Base-by-base conservation (phyloP, 2,113 vertebrate genomes). In the Scartelaos histophorus region DNA sequence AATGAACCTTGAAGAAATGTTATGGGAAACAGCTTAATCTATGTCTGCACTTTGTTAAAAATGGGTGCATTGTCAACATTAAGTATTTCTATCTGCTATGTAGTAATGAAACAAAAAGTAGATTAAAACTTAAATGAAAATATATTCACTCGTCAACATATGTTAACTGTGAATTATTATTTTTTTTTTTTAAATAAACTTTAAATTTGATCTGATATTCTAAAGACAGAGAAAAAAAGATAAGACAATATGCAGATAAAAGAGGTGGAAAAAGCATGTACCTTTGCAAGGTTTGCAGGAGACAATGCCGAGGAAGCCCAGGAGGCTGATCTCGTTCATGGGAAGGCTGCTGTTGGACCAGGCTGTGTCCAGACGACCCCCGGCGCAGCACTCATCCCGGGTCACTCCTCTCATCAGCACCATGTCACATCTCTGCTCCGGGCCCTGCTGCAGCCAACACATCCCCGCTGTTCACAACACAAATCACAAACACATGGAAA, bases 201-300 rank as follows among this genome's bases (percentile, higher is more conserved):
- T 5, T 38, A 38, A 38, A 38, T 38, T 38, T 9, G 5, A 38
- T 9, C 35, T 38, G 9, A 5, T 38, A 38, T 38, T 4, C 35
- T 24, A 57, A 24, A 22, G 12, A 24, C 13, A 22, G 13, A 58
- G 12, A 10, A 24, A 58, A 58, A 22, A 58, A 13, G 34, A 49
- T 53, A 24, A 3, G 13, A 16, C 38, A 9, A 21, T 1, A 56
- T 21, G n/a, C 1, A 49, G 62, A 34, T 25, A 65, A 65, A 29
- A 13, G 43, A 88, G 92, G 11, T 56, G 10, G 10, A 22, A 56
- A 56, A n/a, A 22, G 54, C 54, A 56, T 12, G n/a, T 92, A 99
- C 97, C 97, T 98, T 95, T 97, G 92, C 97, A 99, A 7, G 96
- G 96, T 73, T 96, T 94, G 82, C 97, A 98, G 80, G 93, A 95